Base-by-base conservation (phyloP, 2,888 invertebrate species). In the Dryadula phaetusa region DNA sequence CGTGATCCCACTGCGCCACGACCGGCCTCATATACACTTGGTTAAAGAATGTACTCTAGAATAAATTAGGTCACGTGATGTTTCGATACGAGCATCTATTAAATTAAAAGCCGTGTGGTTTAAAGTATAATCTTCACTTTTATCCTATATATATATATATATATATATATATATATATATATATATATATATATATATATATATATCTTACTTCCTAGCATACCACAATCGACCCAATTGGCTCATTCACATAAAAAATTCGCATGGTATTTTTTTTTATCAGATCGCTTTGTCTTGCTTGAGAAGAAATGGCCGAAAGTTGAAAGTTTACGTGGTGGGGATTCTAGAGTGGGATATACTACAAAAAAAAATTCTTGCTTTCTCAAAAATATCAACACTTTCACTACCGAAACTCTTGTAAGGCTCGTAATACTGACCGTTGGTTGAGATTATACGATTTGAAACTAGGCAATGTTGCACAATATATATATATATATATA, bases 321-420 rank as follows among this genome's bases (percentile, higher is more conserved):
- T 77, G 71, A 75, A 76, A 74, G 77, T 90, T 87, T 88, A 79
- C 80, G 68, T 67, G 16, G 67, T 37, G 64, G 72, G 34, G 62
- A 62, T n/a, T n/a, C n/a, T n/a, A 65, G 66, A 64, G 65, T 70
- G 54, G 70, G 71, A 40, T 61, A 64, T 20, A 5, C 6, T 0
- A 25, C 22, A 87, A 90, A 90, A 88, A 85, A 84, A 86, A 85
- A 89, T 91, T 90, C 90, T 90, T 90, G 86, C 91, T 91, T 92
- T 91, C 92, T 88, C 86, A 89, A 91, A 88, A 89, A 84, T 81
- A 82, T 82, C 42, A 10, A 82, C 85, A 90, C 92, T 92, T 92
- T 92, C 92, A 86, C 92, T 88, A 80, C 66, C 52, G 47, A 40
- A 32, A 49, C 49, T 28, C 32, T 44, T 44, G 66, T 34, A 25